Conservation (phyloP, 2,888 invertebrate species). For the Automeris io region DNA sequence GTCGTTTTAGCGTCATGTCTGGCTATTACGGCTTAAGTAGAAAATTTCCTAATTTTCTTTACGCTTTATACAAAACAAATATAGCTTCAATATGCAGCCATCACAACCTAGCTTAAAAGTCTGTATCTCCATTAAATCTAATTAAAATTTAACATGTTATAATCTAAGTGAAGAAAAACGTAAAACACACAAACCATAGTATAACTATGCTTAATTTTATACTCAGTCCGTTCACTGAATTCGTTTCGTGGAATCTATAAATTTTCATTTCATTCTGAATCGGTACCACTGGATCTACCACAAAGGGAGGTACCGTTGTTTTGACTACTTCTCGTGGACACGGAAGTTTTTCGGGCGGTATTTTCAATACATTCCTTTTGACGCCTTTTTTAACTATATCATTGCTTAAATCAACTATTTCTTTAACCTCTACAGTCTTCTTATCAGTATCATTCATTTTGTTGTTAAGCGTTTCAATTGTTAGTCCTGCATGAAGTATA, state of each 20-base stretch:
- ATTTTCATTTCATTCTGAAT: conserved; percentile 71
- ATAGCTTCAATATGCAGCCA: conserved; percentile 22
- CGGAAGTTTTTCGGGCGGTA: conserved; percentile 58
- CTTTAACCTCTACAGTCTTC: conserved; percentile 34
- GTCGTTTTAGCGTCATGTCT: no score
- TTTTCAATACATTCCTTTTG: conserved; percentile 58
- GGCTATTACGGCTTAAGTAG: no score
- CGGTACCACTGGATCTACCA: conserved; percentile 61
- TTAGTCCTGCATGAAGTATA: conserved; percentile 50
- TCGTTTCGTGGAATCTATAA: conserved; percentile 57
- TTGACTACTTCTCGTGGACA: conserved; percentile 54
- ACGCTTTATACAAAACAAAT: neutral
- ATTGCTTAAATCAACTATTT: conserved; percentile 34
- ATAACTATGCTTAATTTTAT: conserved; percentile 28
- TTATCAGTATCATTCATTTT: conserved; percentile 52
- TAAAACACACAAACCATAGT: conserved; percentile 47
- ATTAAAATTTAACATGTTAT: conserved; percentile 28
- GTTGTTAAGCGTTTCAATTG: conserved; percentile 50
- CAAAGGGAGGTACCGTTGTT: conserved; percentile 48
- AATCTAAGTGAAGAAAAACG: conserved; percentile 58
- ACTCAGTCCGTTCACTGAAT: conserved; percentile 29
- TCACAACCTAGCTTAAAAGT: conserved; percentile 36
- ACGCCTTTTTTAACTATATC: conserved; percentile 46
- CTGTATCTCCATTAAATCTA: conserved; percentile 49
- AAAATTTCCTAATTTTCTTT: no score